Evolutionary conservation across 2,888 invertebrate genomes (phyloP), one percentile per base, ranked within the genome.

Genomic region (Sinelater perroti): DNA sequence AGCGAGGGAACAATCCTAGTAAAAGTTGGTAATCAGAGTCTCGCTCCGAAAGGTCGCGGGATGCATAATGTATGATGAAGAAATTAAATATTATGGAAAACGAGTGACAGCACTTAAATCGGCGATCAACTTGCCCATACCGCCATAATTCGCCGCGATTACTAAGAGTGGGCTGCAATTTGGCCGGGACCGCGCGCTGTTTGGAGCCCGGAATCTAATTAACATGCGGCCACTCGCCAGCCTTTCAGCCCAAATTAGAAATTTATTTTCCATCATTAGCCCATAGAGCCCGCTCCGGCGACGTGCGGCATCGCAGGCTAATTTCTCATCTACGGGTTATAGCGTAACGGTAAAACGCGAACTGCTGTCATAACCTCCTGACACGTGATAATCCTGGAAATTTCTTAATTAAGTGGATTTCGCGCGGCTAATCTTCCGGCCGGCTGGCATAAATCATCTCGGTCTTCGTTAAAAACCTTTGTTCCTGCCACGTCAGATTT

Each of bases 331-430:
- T 42, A 40, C 51, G 26, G 18, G 38, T 45, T 54, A 45, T 38
- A 40, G 36, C 17, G 14, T 59, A 59, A 54, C 59, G 55, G 59
- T 59, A 55, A 55, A 55, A 45, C 21, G 14, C 11, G 50, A 56
- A 50, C 44, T 56, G 45, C 44, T 42, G 51, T 36, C 42, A 44
- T 56, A 49, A 56, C 56, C 56, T 56, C 45, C 45, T 56, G 56
- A 56, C 56, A 56, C 56, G 56, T 21, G 56, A 28, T 36, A 56
- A 56, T 36, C 56, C 14, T 17, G 36, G 35, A 49, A 56, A 56
- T 51, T 56, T 49, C 51, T 56, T 56, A 56, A 56, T 56, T 56
- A 56, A 47, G 40, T 42, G 21, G 49, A 55, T 35, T 42, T 47
- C 46, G 31, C 40, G 30, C 26, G 46, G 30, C 38, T 38, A 54